Evolutionary conservation across 2,888 invertebrate genomes (phyloP).

Genomic region (Dorcus parallelipipedus): DNA sequence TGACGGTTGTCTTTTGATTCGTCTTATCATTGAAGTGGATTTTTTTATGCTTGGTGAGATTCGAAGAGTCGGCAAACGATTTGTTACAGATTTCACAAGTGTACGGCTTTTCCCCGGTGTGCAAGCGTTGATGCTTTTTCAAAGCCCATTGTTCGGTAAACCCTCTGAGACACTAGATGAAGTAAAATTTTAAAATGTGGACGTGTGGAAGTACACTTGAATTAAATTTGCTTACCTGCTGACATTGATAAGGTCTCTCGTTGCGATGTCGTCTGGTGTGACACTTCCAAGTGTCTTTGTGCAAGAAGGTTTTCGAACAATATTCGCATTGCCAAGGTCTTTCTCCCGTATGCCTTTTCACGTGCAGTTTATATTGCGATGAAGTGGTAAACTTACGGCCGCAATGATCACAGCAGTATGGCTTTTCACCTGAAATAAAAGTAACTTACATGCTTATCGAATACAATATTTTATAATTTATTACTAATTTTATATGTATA

Average conservation of each 20-base stretch:
- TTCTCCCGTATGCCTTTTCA: slow-evolving; percentile 60
- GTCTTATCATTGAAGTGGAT: slow-evolving; percentile 31
- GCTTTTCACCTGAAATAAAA: slow-evolving; percentile 61
- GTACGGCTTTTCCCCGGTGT: slow-evolving; percentile 68
- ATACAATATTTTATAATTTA: too few species aligned
- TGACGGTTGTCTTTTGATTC: slow-evolving; percentile 13
- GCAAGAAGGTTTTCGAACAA: slow-evolving; percentile 58
- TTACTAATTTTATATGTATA: too few species aligned
- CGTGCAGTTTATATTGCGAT: slow-evolving; percentile 67
- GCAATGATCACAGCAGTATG: slow-evolving; percentile 67
- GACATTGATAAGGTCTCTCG: slow-evolving; percentile 63
- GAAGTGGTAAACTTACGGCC: slow-evolving; percentile 70
- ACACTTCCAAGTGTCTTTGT: slow-evolving; percentile 61
- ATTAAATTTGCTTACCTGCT: slow-evolving; percentile 42
- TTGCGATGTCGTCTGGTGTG: slow-evolving; percentile 66
- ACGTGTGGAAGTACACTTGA: neutral
- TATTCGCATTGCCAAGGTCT: slow-evolving; percentile 58
- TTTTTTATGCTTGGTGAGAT: slow-evolving; percentile 66
- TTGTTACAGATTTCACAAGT: slow-evolving; percentile 68
- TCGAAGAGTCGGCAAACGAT: slow-evolving; percentile 73
- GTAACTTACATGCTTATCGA: too few species aligned
- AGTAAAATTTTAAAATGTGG: neutral
- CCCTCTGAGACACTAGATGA: slow-evolving; percentile 51
- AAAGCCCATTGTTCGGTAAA: slow-evolving; percentile 67
- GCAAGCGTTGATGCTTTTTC: slow-evolving; percentile 61